Conservation (phyloP, 2,888 invertebrate genomes). For the Drosophila engyochracea region DNA sequence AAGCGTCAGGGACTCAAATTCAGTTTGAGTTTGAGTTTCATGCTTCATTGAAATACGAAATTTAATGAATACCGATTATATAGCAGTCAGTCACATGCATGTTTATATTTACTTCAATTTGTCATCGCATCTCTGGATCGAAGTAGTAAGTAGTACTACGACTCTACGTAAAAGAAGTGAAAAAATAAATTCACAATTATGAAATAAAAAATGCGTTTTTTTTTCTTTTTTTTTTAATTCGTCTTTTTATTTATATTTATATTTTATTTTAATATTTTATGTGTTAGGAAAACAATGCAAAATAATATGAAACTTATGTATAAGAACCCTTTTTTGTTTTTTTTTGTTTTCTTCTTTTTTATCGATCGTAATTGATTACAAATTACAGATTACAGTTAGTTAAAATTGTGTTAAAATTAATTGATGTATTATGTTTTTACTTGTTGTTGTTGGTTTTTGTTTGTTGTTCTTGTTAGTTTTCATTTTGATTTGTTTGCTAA, state of each 20-base stretch:
- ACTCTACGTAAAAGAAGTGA: background rate
- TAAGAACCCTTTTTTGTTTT: conserved; percentile 58
- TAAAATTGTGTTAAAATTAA: conserved; percentile 58
- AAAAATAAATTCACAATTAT: background rate
- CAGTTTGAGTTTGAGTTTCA: background rate
- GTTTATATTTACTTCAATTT: background rate
- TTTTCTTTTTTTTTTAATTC: conserved; percentile 39
- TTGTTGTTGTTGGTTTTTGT: conserved; percentile 18
- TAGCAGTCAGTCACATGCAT: background rate
- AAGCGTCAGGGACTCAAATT: background rate
- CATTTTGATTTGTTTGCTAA: conserved; percentile 39
- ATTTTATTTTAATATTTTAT: conserved; percentile 58
- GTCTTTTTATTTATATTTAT: conserved; percentile 68
- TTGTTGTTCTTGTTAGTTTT: conserved; percentile 21
- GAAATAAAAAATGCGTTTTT: background rate
- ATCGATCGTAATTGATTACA: conserved; percentile 59
- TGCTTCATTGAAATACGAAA: background rate
- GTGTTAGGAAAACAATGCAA: conserved; percentile 79
- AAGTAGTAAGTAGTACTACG: background rate
- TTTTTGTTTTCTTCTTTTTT: background rate
- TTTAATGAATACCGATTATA: background rate
- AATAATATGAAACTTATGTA: conserved; percentile 74
- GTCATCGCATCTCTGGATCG: background rate
- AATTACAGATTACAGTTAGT: conserved; percentile 64
- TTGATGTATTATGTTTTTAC: conserved; percentile 22